Conservation (phyloP, 2,797 vertebrate genomes). For the Distichodus sexfasciatus region DNA sequence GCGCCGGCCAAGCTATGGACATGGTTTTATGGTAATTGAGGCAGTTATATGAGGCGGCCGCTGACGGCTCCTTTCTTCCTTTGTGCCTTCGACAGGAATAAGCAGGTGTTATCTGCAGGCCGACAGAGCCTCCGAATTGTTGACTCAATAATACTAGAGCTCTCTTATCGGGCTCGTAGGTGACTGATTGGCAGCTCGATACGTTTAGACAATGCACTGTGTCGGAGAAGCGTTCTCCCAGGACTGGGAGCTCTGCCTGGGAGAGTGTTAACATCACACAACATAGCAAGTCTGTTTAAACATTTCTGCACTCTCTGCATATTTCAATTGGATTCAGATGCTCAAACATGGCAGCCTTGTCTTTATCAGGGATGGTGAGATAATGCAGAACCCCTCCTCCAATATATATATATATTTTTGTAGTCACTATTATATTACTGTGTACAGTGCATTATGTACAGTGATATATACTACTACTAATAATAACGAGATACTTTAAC, state of each 20-base stretch:
- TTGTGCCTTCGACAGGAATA: slow-evolving; percentile 80
- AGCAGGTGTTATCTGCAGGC: slow-evolving; percentile 84
- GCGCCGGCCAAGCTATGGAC: slow-evolving; percentile 8
- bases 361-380: slow-evolving; percentile 7
- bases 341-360: not conserved
- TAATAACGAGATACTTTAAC: no score
- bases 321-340: not conserved
- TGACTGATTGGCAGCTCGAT: slow-evolving; percentile 88
- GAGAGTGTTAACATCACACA: slow-evolving; percentile 35
- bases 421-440: no score
- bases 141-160: slow-evolving; percentile 89
- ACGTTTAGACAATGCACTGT: slow-evolving; percentile 85
- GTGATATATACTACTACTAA: no score
- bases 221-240: slow-evolving; percentile 90
- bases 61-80: slow-evolving; percentile 61
- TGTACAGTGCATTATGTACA: no score
- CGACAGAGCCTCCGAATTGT: slow-evolving; percentile 82
- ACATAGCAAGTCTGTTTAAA: slow-evolving; percentile 40
- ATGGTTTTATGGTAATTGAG: slow-evolving; percentile 68
- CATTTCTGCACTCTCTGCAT: slow-evolving; percentile 25
- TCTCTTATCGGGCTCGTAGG: slow-evolving; percentile 83
- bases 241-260: slow-evolving; percentile 68
- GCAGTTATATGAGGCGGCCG: slow-evolving; percentile 60
- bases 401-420: no score
- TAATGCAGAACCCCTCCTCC: not conserved